These are phyloP conservation scores for Nasonovia ribisnigri DNA, from an alignment of 2,888 invertebrate species.

Conservation along the genomic window DNA sequence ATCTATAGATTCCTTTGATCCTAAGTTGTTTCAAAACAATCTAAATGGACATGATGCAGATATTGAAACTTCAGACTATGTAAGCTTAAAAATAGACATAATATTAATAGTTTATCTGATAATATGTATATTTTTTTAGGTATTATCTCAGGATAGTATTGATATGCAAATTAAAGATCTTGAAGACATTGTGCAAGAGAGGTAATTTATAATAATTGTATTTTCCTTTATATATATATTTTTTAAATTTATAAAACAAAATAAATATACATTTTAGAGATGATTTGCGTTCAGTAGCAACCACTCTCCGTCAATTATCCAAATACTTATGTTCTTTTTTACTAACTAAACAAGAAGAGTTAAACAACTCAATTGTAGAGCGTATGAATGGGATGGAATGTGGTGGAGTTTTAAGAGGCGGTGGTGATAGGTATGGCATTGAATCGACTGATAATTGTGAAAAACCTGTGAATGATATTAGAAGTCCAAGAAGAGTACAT, in stretches of 20 bases:
- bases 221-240: not conserved
- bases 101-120: not conserved
- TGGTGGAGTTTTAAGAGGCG: slow-evolving; percentile 13
- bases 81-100: not conserved
- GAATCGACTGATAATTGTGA: not conserved
- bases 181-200: slow-evolving; percentile 58
- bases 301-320: slow-evolving; percentile 61
- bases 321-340: slow-evolving; percentile 65
- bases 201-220: slow-evolving; percentile 8
- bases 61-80: slow-evolving; percentile 62
- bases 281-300: slow-evolving; percentile 62
- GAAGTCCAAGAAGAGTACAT: slow-evolving; percentile 72
- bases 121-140: slow-evolving; percentile 42
- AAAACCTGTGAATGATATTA: slow-evolving; percentile 30
- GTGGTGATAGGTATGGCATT: slow-evolving; percentile 23
- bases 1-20: slow-evolving; percentile 52
- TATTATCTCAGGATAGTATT: slow-evolving; percentile 62
- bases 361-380: slow-evolving; percentile 63
- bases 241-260: slow-evolving; percentile 1
- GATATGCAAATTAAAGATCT: slow-evolving; percentile 61
- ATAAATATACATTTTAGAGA: slow-evolving; percentile 57
- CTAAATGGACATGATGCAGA: slow-evolving; percentile 45
- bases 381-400: slow-evolving; percentile 48
- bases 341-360: slow-evolving; percentile 64
- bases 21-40: slow-evolving; percentile 24